These are phyloP conservation scores for Accipiter cooperii DNA, from an alignment of 2,113 vertebrate species.

Conservation along the genomic window DNA sequence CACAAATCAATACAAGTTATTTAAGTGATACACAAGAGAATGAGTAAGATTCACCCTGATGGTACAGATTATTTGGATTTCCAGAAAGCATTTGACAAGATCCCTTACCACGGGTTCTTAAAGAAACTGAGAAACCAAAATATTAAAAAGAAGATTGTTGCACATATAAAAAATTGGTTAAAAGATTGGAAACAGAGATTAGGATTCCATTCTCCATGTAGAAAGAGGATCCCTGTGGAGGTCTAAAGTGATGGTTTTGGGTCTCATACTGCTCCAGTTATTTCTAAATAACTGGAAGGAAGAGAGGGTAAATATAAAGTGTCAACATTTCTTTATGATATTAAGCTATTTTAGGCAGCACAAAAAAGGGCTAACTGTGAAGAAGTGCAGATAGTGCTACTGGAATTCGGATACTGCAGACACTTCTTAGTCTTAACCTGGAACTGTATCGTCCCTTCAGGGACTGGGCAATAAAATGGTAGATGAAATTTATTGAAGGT, in stretches of 20 bases:
- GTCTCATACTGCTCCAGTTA: neutral
- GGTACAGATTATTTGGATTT: constrained; percentile 11
- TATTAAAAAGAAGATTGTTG: constrained; percentile 11
- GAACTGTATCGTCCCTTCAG: neutral
- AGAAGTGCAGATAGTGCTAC: neutral
- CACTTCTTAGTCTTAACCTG: neutral
- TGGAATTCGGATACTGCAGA: neutral
- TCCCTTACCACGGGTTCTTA: neutral
- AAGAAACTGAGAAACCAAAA: neutral
- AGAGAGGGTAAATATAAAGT: neutral
- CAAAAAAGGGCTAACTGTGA: neutral
- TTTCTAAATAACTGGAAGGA: neutral
- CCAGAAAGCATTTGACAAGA: constrained; percentile 3
- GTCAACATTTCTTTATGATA: neutral
- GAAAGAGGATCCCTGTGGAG: neutral
- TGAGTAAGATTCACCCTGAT: neutral
- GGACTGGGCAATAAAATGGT: neutral
- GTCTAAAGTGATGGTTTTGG: neutral
- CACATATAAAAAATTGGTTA: constrained; percentile 20
- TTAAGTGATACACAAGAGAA: neutral
- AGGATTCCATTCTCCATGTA: neutral
- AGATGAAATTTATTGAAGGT: neutral
- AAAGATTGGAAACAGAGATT: constrained; percentile 4
- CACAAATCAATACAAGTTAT: neutral
- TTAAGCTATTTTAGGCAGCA: neutral